Evolutionary conservation across 2,888 invertebrate species (phyloP).

Genomic region (Polietes domitor): DNA sequence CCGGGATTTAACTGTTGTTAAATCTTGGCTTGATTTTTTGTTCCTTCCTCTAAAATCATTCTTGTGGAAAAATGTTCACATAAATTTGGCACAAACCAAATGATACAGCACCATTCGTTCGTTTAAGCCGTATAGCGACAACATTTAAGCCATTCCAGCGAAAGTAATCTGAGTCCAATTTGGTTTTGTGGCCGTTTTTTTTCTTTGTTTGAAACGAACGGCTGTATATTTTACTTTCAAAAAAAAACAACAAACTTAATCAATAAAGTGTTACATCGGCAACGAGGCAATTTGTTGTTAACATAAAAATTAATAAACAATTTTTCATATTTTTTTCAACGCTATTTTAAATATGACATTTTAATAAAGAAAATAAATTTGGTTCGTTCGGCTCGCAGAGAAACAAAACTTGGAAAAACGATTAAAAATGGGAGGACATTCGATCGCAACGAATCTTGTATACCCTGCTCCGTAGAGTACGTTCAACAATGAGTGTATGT

Average conservation of each 20-base stretch:
- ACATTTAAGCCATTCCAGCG: conserved; percentile 48
- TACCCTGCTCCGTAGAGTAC: too few species aligned
- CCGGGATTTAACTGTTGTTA: conserved; percentile 11
- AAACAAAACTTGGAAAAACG: neutral
- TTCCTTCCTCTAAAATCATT: conserved; percentile 36
- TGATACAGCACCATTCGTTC: neutral
- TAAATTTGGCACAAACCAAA: conserved; percentile 62
- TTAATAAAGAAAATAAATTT: conserved; percentile 45
- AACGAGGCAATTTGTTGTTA: conserved; percentile 31
- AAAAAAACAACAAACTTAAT: conserved; percentile 42
- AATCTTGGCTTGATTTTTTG: too few species aligned
- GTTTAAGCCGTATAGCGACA: conserved; percentile 14
- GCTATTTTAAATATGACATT: conserved; percentile 44
- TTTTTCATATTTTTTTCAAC: conserved; percentile 17
- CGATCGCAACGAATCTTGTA: too few species aligned
- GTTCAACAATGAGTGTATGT: too few species aligned
- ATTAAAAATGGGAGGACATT: conserved; percentile 9
- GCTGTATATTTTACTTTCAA: conserved; percentile 7
- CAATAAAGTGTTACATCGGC: conserved; percentile 40
- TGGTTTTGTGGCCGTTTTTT: neutral
- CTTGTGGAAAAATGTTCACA: conserved; percentile 59
- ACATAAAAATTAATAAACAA: conserved; percentile 29
- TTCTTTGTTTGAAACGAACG: neutral
- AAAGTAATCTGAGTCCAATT: conserved; percentile 53
- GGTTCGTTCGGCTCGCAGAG: neutral